Conservation (phyloP, 2,888 invertebrate species). For the Melieria picta region DNA sequence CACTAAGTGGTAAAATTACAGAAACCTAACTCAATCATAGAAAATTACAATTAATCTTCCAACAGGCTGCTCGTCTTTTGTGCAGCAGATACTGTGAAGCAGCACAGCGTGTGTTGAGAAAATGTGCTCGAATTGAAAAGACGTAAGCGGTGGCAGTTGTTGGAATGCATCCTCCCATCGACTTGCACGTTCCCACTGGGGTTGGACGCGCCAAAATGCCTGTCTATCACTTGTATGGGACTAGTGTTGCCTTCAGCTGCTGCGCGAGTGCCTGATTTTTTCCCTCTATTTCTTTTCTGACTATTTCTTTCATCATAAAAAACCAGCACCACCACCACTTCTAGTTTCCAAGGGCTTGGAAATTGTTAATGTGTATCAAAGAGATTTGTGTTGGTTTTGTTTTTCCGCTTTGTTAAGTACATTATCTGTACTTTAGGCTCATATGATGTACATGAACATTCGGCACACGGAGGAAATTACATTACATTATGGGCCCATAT, state of each 20-base stretch:
- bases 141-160: too few relatives aligned
- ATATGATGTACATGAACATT: too few relatives aligned
- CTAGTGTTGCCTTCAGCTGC: neutral
- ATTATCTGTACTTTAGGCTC: neutral
- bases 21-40: slow-evolving; percentile 13
- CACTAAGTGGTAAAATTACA: slow-evolving; percentile 4
- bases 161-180: too few relatives aligned
- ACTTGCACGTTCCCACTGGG: too few relatives aligned
- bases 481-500: too few relatives aligned
- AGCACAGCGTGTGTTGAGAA: too few relatives aligned
- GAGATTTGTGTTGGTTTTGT: too few relatives aligned
- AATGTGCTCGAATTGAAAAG: too few relatives aligned
- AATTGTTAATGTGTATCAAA: neutral
- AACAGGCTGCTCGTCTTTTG: neutral
- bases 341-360: neutral
- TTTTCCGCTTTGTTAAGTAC: neutral
- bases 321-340: neutral
- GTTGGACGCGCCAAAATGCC: neutral
- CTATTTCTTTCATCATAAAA: too few relatives aligned
- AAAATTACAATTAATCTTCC: slow-evolving; percentile 1
- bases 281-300: too few relatives aligned
- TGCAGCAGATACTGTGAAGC: too few relatives aligned
- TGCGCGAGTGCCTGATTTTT: neutral
- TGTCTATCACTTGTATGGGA: neutral
- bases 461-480: too few relatives aligned